Evolutionary conservation across 2,113 vertebrate genomes (phyloP).

Genomic region (Zapus hudsonius): DNA sequence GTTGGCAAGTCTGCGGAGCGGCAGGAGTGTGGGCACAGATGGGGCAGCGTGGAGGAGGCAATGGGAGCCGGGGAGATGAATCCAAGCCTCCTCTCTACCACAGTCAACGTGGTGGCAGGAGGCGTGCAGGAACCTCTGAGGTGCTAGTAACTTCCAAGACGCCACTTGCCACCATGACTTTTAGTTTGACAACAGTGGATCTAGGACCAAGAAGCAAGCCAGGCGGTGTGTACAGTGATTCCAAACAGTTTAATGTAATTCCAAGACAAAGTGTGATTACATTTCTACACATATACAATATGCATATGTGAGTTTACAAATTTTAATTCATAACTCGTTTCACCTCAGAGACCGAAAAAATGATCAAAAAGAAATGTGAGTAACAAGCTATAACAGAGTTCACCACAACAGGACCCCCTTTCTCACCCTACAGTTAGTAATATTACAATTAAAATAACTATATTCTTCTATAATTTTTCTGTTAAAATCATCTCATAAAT

Average conservation of each 20-base stretch:
- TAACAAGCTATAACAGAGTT: constrained; percentile 99
- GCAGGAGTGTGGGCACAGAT: neutral
- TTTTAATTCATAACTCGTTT: constrained; percentile 99
- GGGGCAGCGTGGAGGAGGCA: accelerated
- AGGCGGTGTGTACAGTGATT: constrained; percentile 90
- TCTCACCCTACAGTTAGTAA: constrained; percentile 99
- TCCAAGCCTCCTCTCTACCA: neutral
- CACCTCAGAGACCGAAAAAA: constrained; percentile 99
- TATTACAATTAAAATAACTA: constrained; percentile 99
- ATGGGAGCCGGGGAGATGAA: neutral
- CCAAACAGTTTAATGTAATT: constrained; percentile 99
- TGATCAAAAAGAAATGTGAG: constrained; percentile 99
- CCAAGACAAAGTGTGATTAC: constrained; percentile 99
- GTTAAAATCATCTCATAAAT: constrained; percentile 99
- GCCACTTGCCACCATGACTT: neutral
- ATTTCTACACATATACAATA: constrained; percentile 99
- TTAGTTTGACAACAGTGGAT: neutral
- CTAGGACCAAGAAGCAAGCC: constrained; percentile 25
- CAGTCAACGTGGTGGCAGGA: accelerated
- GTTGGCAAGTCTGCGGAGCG: neutral
- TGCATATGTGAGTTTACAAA: constrained; percentile 99
- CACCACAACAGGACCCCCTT: constrained; percentile 95
- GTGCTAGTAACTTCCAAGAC: neutral
- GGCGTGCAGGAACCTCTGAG: neutral
- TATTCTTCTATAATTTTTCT: constrained; percentile 98